Percentiles rank a stretch among this genome's conserved stretches.
Conservation (phyloP, 92 coral and sea anemone genomes). For the Zoanthus sociatus region DNA sequence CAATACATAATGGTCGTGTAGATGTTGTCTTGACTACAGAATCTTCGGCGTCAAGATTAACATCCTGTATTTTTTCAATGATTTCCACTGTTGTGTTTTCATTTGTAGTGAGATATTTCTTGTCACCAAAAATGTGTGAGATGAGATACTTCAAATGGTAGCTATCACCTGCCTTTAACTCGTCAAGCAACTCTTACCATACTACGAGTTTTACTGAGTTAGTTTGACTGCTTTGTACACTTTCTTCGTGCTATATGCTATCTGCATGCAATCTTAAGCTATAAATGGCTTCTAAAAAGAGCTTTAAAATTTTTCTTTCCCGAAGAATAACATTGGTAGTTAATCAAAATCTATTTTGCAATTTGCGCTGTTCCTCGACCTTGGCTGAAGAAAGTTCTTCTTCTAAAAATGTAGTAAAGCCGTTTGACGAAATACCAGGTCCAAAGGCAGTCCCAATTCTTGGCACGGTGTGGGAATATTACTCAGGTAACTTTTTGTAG, state of each 20-base stretch:
- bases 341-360: neutral
- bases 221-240: constrained; percentile 19
- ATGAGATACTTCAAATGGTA: constrained; percentile 22
- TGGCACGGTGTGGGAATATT: constrained; percentile 24
- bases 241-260: neutral
- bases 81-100: constrained; percentile 26
- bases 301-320: too few relatives aligned
- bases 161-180: constrained; percentile 35
- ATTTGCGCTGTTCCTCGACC: neutral
- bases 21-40: constrained; percentile 40
- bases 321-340: too few relatives aligned
- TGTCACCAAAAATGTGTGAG: neutral
- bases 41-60: constrained; percentile 16
- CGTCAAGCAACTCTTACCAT: constrained; percentile 23
- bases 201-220: constrained; percentile 35
- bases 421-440: constrained; percentile 26
- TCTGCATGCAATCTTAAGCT: too few relatives aligned
- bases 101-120: neutral
- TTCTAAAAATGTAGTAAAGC: neutral
- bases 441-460: neutral
- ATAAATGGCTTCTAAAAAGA: too few relatives aligned
- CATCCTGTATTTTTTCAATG: constrained; percentile 45
- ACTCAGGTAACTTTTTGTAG: neutral
- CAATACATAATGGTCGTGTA: constrained; percentile 37
- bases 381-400: neutral